phyloP scores from a whole-genome alignment of 2,888 invertebrate species.

The Drosophila mercatorum region DNA sequence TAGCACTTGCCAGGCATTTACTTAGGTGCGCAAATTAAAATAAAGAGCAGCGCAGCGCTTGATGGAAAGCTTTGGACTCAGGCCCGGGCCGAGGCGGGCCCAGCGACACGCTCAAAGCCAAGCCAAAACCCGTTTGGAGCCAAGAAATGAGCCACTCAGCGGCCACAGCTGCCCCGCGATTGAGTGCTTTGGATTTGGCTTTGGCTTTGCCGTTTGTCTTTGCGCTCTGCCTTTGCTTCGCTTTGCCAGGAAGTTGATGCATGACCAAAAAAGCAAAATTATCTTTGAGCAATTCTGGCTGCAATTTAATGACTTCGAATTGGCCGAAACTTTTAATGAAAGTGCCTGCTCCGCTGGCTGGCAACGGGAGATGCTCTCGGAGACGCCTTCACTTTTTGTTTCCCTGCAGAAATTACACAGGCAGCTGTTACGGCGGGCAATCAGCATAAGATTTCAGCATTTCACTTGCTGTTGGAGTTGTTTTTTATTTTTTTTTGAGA shows the following conservation, averaged over 20 bases:
- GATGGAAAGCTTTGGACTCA: conserved; percentile 45
- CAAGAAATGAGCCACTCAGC: conserved; percentile 32
- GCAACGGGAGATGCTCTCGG: conserved; percentile 51
- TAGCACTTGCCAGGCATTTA: conserved; percentile 69
- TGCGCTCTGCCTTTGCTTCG: conserved; percentile 27
- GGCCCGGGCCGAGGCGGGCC: conserved; percentile 1
- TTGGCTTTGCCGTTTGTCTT: too few relatives aligned
- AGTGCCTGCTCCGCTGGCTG: conserved; percentile 46
- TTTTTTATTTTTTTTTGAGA: conserved; percentile 21
- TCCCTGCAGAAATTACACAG: conserved; percentile 58
- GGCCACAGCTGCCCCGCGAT: conserved; percentile 9
- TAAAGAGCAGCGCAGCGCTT: conserved; percentile 57
- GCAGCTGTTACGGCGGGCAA: conserved; percentile 67
- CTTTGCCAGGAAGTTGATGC: conserved; percentile 51
- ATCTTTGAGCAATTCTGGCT: conserved; percentile 43
- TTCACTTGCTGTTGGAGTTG: conserved; percentile 41
- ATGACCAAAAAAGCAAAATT: conserved; percentile 34
- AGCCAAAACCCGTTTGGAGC: conserved; percentile 43
- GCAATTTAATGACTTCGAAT: conserved; percentile 56
- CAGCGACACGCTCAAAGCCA: conserved; percentile 15
- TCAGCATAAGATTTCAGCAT: conserved; percentile 65
- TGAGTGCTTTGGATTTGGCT: conserved; percentile 39
- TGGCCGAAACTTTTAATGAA: conserved; percentile 52
- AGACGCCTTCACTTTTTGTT: conserved; percentile 74
- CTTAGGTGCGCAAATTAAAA: conserved; percentile 71